Conservation (phyloP, 1,140 invertebrate genomes). For the Drosophila sp. region DNA sequence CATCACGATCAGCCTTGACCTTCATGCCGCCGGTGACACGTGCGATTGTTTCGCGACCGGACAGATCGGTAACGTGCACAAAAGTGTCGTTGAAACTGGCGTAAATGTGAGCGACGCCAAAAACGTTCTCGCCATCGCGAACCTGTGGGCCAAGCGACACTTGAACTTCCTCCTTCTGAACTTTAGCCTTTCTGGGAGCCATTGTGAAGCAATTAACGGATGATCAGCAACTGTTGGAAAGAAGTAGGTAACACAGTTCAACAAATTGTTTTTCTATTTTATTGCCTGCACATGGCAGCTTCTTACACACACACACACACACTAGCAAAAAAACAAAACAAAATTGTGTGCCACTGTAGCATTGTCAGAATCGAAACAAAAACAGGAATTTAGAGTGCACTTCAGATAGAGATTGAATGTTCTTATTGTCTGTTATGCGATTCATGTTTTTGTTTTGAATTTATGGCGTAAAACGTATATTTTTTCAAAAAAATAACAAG, state of each 20-base stretch:
- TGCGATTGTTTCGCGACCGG: conserved; percentile 99
- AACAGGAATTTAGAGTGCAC: conserved; percentile 18
- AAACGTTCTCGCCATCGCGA: conserved; percentile 98
- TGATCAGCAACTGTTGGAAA: conserved; percentile 58
- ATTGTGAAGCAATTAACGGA: conserved; percentile 86
- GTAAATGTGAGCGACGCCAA: conserved; percentile 99
- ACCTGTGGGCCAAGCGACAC: conserved; percentile 98
- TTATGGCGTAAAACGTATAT: conserved; percentile 42
- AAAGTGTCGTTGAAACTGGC: conserved; percentile 99
- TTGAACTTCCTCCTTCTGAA: conserved; percentile 97
- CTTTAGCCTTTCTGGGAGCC: conserved; percentile 99
- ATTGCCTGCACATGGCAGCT: conserved; percentile 39
- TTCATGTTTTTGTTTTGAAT: conserved; percentile 41
- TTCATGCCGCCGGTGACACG: conserved; percentile 99
- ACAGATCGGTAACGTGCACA: conserved; percentile 99
- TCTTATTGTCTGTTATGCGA: not conserved
- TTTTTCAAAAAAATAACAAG: conserved; percentile 37
- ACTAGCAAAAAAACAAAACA: conserved; percentile 40
- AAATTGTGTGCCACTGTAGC: conserved; percentile 37
- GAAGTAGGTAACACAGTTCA: conserved; percentile 37
- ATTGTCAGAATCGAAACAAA: conserved; percentile 34
- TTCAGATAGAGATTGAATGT: not conserved
- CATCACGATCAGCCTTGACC: conserved; percentile 99
- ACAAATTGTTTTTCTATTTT: conserved; percentile 1
- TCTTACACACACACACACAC: conserved; percentile 22